Evolutionary conservation across 2,888 invertebrate species (phyloP).

Genomic region (Uloborus plumipes): DNA sequence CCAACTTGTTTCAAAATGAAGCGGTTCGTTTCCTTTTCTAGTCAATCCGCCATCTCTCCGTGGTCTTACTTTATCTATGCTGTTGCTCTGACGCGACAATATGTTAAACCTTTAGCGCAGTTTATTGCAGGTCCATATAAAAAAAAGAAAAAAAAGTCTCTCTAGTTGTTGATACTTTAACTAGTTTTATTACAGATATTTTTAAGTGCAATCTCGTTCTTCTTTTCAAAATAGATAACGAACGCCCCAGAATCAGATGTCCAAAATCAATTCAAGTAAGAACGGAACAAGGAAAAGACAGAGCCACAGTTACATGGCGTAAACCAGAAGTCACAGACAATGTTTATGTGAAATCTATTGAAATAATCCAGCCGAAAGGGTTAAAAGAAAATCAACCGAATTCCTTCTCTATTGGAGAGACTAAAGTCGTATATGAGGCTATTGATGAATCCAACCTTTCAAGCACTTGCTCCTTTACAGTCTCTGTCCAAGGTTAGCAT

Average conservation of each 20-base stretch:
- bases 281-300: constrained; percentile 27
- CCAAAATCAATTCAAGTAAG: constrained; percentile 14
- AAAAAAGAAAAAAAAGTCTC: no score
- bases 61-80: no score
- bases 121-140: no score
- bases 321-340: constrained; percentile 44
- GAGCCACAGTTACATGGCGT: constrained; percentile 36
- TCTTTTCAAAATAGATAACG: constrained; percentile 29
- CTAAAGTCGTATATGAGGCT: constrained; percentile 52
- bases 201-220: no score
- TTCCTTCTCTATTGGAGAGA: constrained; percentile 35
- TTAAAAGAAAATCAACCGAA: constrained; percentile 15
- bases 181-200: no score
- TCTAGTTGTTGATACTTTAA: no score
- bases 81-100: no score
- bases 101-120: no score
- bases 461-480: constrained; percentile 45
- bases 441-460: constrained; percentile 28
- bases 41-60: no score
- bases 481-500: constrained; percentile 34
- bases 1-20: no score
- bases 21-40: no score
- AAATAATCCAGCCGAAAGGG: constrained; percentile 32
- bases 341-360: constrained; percentile 17
- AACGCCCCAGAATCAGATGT: constrained; percentile 41